A percentile compares a stretch with the other conserved stretches of the same genome.
phyloP scores from a whole-genome alignment of 2,888 invertebrate genomes.

The Augochlorella aurata region DNA sequence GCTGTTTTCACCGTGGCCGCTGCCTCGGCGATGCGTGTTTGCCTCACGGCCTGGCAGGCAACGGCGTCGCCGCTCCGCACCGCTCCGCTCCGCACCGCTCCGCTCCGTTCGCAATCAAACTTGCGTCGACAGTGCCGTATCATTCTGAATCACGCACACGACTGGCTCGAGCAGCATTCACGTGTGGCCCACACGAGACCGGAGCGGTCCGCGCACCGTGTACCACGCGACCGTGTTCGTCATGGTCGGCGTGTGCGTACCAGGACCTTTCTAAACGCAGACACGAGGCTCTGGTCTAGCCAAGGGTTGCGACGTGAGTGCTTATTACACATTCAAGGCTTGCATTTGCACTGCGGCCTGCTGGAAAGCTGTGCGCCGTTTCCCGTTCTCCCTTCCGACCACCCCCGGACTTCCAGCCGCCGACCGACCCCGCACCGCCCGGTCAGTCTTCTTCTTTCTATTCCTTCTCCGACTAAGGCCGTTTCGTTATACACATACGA shows the following conservation, averaged over 20 bases:
- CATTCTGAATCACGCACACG: slow-evolving; percentile 45
- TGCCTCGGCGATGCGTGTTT: slow-evolving; percentile 61
- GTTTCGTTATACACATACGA: slow-evolving; percentile 49
- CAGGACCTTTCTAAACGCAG: slow-evolving; percentile 75
- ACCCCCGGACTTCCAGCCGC: not conserved
- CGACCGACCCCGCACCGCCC: not conserved
- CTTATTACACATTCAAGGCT: slow-evolving; percentile 78
- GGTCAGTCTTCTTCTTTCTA: slow-evolving; percentile 55
- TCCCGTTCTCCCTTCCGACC: slow-evolving; percentile 1
- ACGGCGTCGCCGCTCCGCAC: slow-evolving; percentile 35
- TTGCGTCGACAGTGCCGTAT: slow-evolving; percentile 62
- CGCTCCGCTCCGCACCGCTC: too few relatives aligned
- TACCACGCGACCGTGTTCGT: too few relatives aligned
- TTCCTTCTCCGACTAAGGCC: slow-evolving; percentile 51
- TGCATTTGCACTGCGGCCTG: slow-evolving; percentile 68
- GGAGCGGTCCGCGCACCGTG: not conserved
- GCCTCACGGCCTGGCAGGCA: slow-evolving; percentile 57
- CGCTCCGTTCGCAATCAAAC: slow-evolving; percentile 66
- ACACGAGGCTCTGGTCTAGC: slow-evolving; percentile 61
- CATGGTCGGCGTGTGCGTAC: slow-evolving; percentile 37
- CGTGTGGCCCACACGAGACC: slow-evolving; percentile 23
- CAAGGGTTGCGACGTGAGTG: slow-evolving; percentile 74
- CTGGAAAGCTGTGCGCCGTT: slow-evolving; percentile 55
- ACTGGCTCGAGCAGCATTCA: slow-evolving; percentile 22
- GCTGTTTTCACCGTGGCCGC: slow-evolving; percentile 38